phyloP scores from a whole-genome alignment of 2,797 vertebrate genomes.

The Gastrophryne carolinensis region DNA sequence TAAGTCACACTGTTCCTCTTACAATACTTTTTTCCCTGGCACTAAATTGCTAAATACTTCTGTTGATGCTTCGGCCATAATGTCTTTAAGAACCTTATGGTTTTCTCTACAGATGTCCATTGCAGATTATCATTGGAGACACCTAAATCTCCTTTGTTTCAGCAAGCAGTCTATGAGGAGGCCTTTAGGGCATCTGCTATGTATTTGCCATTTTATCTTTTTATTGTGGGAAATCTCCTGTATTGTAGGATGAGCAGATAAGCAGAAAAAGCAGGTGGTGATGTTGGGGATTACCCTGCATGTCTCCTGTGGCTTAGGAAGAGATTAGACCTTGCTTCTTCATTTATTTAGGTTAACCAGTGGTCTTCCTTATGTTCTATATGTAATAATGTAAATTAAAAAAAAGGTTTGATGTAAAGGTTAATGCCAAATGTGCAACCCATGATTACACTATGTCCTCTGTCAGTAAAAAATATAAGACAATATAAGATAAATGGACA shows the following conservation, averaged over 20 bases:
- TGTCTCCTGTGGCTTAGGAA: not conserved
- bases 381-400: too few species aligned
- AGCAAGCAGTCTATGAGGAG: not conserved
- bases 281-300: constrained; percentile 4
- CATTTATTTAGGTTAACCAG: not conserved
- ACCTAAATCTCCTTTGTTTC: not conserved
- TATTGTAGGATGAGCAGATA: constrained; percentile 3
- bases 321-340: not conserved
- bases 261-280: constrained; percentile 21
- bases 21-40: too few species aligned
- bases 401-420: too few species aligned
- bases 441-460: too few species aligned
- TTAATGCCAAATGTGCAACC: too few species aligned
- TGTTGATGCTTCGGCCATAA: too few species aligned
- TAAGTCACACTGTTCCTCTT: too few species aligned
- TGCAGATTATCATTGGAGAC: not conserved
- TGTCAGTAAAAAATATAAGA: too few species aligned
- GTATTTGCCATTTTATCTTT: not conserved
- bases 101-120: not conserved
- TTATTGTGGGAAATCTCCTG: not conserved
- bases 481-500: too few species aligned
- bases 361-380: not conserved
- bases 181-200: not conserved
- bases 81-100: too few species aligned
- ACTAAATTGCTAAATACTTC: too few species aligned